Base-by-base conservation (phyloP, 2,113 vertebrate species). In the Brachypodius melanocephalos region DNA sequence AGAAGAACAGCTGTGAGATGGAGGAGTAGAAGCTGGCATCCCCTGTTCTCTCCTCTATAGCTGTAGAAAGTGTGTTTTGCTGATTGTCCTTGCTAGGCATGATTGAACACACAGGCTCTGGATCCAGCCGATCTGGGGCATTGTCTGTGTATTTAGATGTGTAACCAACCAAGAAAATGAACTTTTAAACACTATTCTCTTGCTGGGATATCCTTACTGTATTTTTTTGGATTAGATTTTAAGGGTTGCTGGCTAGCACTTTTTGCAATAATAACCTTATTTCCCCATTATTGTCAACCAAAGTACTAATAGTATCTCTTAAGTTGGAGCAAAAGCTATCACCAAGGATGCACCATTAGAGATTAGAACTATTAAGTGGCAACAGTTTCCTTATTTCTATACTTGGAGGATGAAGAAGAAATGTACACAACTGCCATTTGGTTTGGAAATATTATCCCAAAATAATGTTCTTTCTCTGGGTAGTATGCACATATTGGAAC, bases 241-340 rank as follows among this genome's bases (percentile, higher is more conserved):
- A 79, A 65, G 25, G 18, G 12, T 36, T 57, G 14, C 17, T 79
- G 34, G n/a, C 28, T 82, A 54, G 24, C 14, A 57, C n/a, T 71
- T 46, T 46, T 59, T 93, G 65, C 74, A 88, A 55, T 84, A 84
- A 74, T 80, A 82, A 77, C 26, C 31, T 95, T 51, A 94, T 93
- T 95, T 97, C 80, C 90, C 77, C 42, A 49, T 86, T 94, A 38
- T 85, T 94, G 91, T 89, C 29, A 84, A 91, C 31, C 86, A 34
- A 95, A 46, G 34, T 67, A 48, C 62, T 75, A 85, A 46, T 55
- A 68, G 57, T 75, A 54, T 63, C 22, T 68, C 89, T 59, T 67
- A 75, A 63, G 16, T 49, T 94, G 38, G 58, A 11, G 19, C 54
- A 91, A 58, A 74, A 94, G 24, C 36, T 81, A 13, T 51, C 32